A percentile compares a stretch with the other conserved stretches of the same genome.
These are phyloP conservation scores for Ryuthela nishihirai DNA, from an alignment of 2,888 invertebrate genomes.

Conservation along the genomic window DNA sequence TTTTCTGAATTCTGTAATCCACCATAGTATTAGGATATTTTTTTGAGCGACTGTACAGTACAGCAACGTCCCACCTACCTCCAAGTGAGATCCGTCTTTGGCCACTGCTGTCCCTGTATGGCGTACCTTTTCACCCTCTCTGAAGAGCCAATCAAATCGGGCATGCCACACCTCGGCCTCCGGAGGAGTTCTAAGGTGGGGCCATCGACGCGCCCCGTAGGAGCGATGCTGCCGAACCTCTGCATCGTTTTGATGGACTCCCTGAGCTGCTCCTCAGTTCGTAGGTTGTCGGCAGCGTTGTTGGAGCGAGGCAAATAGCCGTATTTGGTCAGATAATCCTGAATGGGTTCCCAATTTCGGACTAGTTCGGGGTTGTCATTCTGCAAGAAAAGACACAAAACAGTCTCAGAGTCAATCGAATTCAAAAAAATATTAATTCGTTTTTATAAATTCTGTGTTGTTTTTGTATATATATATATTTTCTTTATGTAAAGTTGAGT, in stretches of 20 bases:
- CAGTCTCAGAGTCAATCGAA: no score
- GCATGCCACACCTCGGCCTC: slow-evolving; percentile 78
- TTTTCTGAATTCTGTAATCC: no score
- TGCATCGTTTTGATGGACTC: slow-evolving; percentile 74
- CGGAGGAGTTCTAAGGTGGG: slow-evolving; percentile 68
- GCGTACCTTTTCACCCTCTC: slow-evolving; percentile 68
- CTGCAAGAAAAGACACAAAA: not conserved
- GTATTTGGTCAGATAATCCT: slow-evolving; percentile 84
- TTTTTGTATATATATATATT: no score
- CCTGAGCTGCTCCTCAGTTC: slow-evolving; percentile 76
- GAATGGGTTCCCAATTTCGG: slow-evolving; percentile 52
- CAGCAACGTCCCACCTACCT: slow-evolving; percentile 82
- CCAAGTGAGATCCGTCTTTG: slow-evolving; percentile 84
- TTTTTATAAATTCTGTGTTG: no score
- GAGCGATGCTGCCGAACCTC: slow-evolving; percentile 76
- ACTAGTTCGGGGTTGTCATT: slow-evolving; percentile 14
- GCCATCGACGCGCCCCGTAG: slow-evolving; percentile 78
- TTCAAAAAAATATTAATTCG: no score
- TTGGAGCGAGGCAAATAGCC: slow-evolving; percentile 82
- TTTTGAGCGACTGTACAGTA: no score
- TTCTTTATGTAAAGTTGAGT: no score
- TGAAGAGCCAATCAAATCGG: slow-evolving; percentile 50
- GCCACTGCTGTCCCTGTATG: slow-evolving; percentile 84
- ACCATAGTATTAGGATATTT: no score
- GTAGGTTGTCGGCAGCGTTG: slow-evolving; percentile 62